A percentile compares a stretch with the other conserved stretches of the same genome.
Evolutionary conservation across 2,888 invertebrate genomes (phyloP).

Genomic region (Melieria picta): DNA sequence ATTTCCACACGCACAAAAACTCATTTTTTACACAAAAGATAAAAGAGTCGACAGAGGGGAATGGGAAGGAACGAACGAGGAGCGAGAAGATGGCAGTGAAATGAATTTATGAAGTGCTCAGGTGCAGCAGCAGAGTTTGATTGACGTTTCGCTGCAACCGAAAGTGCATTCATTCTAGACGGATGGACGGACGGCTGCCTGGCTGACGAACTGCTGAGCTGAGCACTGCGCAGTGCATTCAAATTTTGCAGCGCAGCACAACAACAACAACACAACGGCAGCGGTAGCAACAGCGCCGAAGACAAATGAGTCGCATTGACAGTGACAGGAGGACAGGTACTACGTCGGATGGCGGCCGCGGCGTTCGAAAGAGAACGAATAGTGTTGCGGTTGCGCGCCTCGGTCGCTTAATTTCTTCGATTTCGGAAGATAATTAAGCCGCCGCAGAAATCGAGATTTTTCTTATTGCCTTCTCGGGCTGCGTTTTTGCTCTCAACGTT

Average conservation of each 20-base stretch:
- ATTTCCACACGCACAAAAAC: constrained; percentile 53
- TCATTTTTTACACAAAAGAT: constrained; percentile 46
- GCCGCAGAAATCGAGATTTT: constrained; percentile 20
- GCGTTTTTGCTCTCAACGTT: too few species aligned
- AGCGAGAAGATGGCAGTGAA: constrained; percentile 25
- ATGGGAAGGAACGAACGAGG: constrained; percentile 17
- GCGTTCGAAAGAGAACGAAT: too few species aligned
- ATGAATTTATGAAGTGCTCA: constrained; percentile 45
- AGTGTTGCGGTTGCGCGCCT: neutral
- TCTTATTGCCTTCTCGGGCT: constrained; percentile 8
- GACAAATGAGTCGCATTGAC: constrained; percentile 52
- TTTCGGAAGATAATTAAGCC: constrained; percentile 57
- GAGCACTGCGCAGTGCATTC: constrained; percentile 49
- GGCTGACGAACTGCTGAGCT: constrained; percentile 32
- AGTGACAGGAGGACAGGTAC: constrained; percentile 26
- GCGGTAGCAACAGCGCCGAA: constrained; percentile 35
- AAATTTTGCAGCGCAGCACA: constrained; percentile 54
- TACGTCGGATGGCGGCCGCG: neutral
- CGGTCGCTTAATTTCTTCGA: constrained; percentile 27
- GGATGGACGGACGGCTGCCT: constrained; percentile 36
- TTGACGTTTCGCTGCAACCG: constrained; percentile 49
- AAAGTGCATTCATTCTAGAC: constrained; percentile 29
- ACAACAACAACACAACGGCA: neutral
- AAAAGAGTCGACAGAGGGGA: neutral
- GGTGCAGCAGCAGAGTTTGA: constrained; percentile 44